A percentile compares a stretch with the other conserved stretches of the same genome.
Evolutionary conservation across 1,140 invertebrate species (phyloP).

Genomic region (Drosophila prosaltans): DNA sequence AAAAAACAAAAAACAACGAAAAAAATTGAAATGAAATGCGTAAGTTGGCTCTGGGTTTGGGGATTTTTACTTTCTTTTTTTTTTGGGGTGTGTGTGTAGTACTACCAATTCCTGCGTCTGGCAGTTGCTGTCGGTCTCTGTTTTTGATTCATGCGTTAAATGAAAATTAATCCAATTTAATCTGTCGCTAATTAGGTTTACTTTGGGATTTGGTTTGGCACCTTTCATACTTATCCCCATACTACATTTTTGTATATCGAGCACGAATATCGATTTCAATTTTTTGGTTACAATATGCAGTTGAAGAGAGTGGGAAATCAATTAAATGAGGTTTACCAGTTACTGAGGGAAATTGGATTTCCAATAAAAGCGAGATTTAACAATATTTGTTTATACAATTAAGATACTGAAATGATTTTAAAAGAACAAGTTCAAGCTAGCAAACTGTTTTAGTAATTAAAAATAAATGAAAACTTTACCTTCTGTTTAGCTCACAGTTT

Average conservation of each 20-base stretch:
- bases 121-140: conserved; percentile 61
- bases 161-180: conserved; percentile 82
- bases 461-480: too few species aligned
- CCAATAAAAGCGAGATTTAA: too few species aligned
- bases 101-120: conserved; percentile 50
- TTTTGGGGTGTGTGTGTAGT: background rate
- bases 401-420: too few species aligned
- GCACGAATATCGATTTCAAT: conserved; percentile 36
- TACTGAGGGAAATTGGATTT: background rate
- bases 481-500: too few species aligned
- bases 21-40: conserved; percentile 7
- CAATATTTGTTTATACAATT: too few species aligned
- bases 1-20: conserved; percentile 24
- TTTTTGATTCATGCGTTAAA: conserved; percentile 80
- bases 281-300: background rate
- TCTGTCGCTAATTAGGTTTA: conserved; percentile 82
- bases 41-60: background rate
- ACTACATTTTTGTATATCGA: background rate
- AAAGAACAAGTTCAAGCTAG: too few species aligned
- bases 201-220: conserved; percentile 77
- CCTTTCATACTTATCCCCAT: conserved; percentile 42
- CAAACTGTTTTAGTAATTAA: too few species aligned
- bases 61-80: too few species aligned
- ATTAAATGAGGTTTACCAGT: background rate
- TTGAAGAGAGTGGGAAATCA: background rate